A percentile compares a stretch with the other conserved stretches of the same genome.
These are phyloP conservation scores for Alauda arvensis DNA, from an alignment of 2,797 vertebrate species.

Conservation along the genomic window DNA sequence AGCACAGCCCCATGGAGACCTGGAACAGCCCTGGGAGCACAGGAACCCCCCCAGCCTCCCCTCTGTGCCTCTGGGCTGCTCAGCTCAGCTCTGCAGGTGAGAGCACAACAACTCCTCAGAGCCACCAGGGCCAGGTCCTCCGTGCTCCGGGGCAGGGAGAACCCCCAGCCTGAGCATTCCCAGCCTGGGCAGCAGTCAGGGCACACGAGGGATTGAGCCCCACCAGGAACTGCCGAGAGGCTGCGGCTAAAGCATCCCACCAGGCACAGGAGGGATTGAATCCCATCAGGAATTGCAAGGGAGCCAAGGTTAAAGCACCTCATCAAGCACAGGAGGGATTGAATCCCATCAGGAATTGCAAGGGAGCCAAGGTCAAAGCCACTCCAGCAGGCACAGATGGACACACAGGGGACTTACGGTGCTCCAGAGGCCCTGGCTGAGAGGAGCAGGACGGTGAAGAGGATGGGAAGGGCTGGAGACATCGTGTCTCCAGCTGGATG, in stretches of 20 bases:
- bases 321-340: neutral
- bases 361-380: neutral
- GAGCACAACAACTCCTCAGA: neutral
- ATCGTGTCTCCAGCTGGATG: neutral
- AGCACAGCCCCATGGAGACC: neutral
- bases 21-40: neutral
- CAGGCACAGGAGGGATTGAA: neutral
- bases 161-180: neutral
- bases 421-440: neutral
- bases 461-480: neutral
- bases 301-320: neutral
- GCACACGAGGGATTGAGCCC: neutral
- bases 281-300: neutral
- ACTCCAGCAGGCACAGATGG: neutral
- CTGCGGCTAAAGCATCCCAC: neutral
- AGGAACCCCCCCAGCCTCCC: neutral
- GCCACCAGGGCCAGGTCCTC: rapidly evolving
- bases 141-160: neutral
- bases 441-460: neutral
- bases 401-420: neutral
- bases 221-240: rapidly evolving
- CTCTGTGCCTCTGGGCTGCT: neutral
- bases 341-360: rapidly evolving
- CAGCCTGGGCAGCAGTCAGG: neutral
- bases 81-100: neutral